Evolutionary conservation across 2,888 invertebrate species (phyloP), one percentile per base, ranked within the genome.

Genomic region (Eurytoma californica): DNA sequence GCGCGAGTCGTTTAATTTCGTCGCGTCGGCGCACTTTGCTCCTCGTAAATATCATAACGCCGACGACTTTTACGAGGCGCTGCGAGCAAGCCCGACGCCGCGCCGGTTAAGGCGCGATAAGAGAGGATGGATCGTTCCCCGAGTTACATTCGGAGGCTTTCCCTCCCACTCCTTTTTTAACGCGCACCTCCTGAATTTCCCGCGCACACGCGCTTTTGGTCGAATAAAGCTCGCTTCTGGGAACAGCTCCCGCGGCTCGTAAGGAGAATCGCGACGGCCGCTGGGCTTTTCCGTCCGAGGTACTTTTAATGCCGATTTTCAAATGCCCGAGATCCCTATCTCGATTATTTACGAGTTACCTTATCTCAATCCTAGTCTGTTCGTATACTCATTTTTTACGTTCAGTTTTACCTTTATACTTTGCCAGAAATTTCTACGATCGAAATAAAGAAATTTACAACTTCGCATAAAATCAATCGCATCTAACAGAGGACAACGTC

Each of bases 21-120:
- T 82, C 82, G 83, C 83, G 82, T 80, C 80, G 77, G 61, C 79
- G 80, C 82, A 82, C 83, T 84, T 83, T 82, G 80, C 80, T 79
- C 82, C 82, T 83, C 84, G 82, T 84, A 84, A 83, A 84, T 83
- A 82, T 83, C 73, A 69, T 81, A 80, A 80, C 82, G 80, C 82
- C 63, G 75, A 58, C 30, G 28, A 83, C 80, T 82, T 83, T 83
- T 82, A 83, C 82, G 82, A 80, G 20, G 77, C 75, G 51, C 20
- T 55, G 39, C 61, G 57, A 12, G 24, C 69, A 60, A 28, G 61
- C 58, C 28, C 61, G 67, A 9, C n/a, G 53, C 28, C 53, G 24
- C 74, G 74, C 65, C 78, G 80, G 80, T 82, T 80, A 65, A 66
- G 60, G 65, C 79, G 69, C 82, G 81, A 79, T 82, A 83, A 82